Base-by-base conservation (phyloP, 2,113 vertebrate species). In the Mionectes macconnelli region DNA sequence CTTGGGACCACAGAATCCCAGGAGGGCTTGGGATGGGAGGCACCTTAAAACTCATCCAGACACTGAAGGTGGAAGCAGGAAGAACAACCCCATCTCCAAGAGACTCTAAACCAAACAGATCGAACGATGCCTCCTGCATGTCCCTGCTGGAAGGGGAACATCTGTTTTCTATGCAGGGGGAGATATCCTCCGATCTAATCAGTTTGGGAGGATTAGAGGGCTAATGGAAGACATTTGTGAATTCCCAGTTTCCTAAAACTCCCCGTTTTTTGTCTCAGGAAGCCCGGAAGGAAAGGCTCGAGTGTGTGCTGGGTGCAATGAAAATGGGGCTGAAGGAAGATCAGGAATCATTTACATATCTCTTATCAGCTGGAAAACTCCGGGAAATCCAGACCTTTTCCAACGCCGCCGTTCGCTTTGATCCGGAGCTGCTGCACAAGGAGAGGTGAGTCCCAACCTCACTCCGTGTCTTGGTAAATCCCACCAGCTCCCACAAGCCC, bases 131-230 rank as follows among this genome's bases (percentile, higher is more conserved):
- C 45, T 77, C 77, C 40, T 67, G n/a, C 80, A 8, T 60, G 53
- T 80, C 72, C 63, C 68, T 49, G 13, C 59, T 83, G 73, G 27
- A 73, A 56, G 73, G 70, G n/a, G 21, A 87, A 86, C 76, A 89
- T 94, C 90, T 84, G 87, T 76, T 95, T 95, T 68, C 57, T 25
- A 60, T 91, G 87, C 49, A 89, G 45, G 19, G 50, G 59, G 76
- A 93, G 73, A 87, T 80, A 90, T n/a, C 72, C 72, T 28, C 50
- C 15, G 9, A 72, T 83, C 74, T 37, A 45, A 84, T 52, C 44
- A 37, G 57, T 19, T 19, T 73, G 22, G 87, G 67, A 69, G 67
- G 72, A 68, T 90, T 56, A 80, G 80, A 35, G 73, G 53, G 76
- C 33, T 84, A 89, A 91, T 50, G 68, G 72, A 72, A 94, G 87